Base-by-base conservation (phyloP, 2,797 vertebrate genomes). In the Echeneis naucrates region DNA sequence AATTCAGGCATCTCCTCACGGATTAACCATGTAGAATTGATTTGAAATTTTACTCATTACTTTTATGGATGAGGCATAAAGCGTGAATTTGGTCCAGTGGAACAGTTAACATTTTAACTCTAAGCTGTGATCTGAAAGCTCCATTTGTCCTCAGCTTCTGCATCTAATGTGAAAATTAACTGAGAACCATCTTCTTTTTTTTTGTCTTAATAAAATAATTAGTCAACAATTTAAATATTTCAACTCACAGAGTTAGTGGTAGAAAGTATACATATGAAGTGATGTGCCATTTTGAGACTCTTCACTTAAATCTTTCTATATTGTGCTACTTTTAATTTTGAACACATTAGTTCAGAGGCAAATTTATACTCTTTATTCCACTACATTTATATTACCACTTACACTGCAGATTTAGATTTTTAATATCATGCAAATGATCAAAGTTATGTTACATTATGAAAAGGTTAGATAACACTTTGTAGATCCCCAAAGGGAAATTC, bases 11-110 rank as follows among this genome's bases (percentile, higher is more conserved):
- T 74, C 69, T 69, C 51, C 56, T 42, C 42, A 2, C 0, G 6
- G 55, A 83, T 78, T 65, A 61, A 58, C 54, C 2, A 5, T 74
- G 78, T 32, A 51, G 33, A 75, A 75, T 51, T 77, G 47, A 68
- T 89, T 64, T 72, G 27, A 38, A 35, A 50, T 68, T 47, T 40
- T 16, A 33, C 61, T 45, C 32, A 71, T 80, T 69, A 47, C 26
- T 69, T 72, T 69, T 64, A 66, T n/a, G n/a, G n/a, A n/a, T n/a
- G n/a, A 68, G 61, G 48, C 53, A 37, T 12, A 30, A 30, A 30
- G 30, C 5, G 4, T 73, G 40, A 75, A 72, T 77, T 44, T 67
- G n/a, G 45, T 64, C 53, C 53, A 37, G 27, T 24, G 30, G 63
- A 53, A 44, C 16, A 62, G 35, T 64, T 64, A 52, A 76, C 50